A percentile compares a stretch with the other conserved stretches of the same genome.
Evolutionary conservation across 2,888 invertebrate genomes (phyloP).

Genomic region (Pristionchus mayeri): DNA sequence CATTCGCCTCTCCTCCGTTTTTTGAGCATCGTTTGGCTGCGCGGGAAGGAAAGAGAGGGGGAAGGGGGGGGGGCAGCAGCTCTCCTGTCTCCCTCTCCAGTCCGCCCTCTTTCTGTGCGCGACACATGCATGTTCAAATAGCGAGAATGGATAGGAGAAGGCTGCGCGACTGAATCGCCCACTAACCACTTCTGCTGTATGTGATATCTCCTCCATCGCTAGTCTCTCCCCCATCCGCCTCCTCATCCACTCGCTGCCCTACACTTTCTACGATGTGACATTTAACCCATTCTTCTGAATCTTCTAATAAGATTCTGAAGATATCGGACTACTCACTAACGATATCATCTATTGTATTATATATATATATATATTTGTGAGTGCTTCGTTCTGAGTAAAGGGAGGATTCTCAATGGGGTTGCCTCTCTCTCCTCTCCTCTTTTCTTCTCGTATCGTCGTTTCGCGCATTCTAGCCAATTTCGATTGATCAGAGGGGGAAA

Average conservation of each 20-base stretch:
- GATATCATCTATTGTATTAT: no score
- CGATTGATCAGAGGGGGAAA: constrained; percentile 27
- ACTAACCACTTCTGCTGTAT: no score
- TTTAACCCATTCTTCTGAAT: no score
- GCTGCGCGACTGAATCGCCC: neutral
- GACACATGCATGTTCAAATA: constrained; percentile 40
- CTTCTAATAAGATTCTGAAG: no score
- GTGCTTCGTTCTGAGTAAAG: no score
- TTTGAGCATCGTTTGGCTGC: constrained; percentile 15
- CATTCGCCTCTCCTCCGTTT: constrained; percentile 16
- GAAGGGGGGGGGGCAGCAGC: neutral
- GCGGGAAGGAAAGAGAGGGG: neutral
- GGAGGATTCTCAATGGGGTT: no score
- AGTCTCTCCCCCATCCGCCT: no score
- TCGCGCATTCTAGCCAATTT: constrained; percentile 42
- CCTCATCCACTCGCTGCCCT: no score
- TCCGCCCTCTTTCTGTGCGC: neutral
- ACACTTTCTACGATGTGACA: no score
- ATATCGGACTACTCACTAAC: no score
- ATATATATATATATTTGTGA: no score
- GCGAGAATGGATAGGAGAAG: constrained; percentile 35
- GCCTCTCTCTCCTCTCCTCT: neutral
- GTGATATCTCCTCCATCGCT: no score
- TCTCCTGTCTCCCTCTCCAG: neutral
- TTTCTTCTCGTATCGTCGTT: neutral